phyloP scores from a whole-genome alignment of 2,113 vertebrate genomes.

The western clawed frog (Xenopus tropicalis) region DNA sequence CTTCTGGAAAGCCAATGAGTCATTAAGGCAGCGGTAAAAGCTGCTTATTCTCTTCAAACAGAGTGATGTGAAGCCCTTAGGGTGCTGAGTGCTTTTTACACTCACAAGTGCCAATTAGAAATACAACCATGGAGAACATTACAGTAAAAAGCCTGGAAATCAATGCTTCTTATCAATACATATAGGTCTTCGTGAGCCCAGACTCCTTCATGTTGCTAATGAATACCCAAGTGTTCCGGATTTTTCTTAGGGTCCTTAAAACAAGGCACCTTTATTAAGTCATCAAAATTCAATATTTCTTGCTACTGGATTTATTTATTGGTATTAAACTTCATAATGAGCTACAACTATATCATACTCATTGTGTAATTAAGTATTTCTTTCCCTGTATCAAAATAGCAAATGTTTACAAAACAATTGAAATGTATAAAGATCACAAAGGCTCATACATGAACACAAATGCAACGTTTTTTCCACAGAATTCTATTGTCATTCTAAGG shows the following conservation, averaged over 20 bases:
- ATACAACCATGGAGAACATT: constrained; percentile 48
- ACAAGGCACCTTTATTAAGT: constrained; percentile 6
- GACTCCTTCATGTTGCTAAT: constrained; percentile 29
- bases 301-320: constrained; percentile 6
- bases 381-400: no score
- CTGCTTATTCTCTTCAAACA: constrained; percentile 45
- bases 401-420: no score
- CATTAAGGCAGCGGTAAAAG: constrained; percentile 15
- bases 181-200: constrained; percentile 19
- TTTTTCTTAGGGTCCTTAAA: constrained; percentile 29
- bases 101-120: constrained; percentile 61
- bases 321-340: constrained; percentile 6
- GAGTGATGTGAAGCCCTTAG: constrained; percentile 10
- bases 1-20: constrained; percentile 39
- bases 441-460: no score
- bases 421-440: no score
- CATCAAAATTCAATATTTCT: constrained; percentile 8
- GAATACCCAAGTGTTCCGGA: constrained; percentile 15
- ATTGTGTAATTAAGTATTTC: no score
- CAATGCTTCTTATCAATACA: constrained; percentile 45
- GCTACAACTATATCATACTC: not conserved
- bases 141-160: constrained; percentile 41
- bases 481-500: no score
- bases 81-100: constrained; percentile 39
- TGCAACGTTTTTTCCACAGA: no score